Evolutionary conservation across 2,113 vertebrate species (phyloP), one percentile per base, ranked within the genome.

Genomic region (Clarias magur): DNA sequence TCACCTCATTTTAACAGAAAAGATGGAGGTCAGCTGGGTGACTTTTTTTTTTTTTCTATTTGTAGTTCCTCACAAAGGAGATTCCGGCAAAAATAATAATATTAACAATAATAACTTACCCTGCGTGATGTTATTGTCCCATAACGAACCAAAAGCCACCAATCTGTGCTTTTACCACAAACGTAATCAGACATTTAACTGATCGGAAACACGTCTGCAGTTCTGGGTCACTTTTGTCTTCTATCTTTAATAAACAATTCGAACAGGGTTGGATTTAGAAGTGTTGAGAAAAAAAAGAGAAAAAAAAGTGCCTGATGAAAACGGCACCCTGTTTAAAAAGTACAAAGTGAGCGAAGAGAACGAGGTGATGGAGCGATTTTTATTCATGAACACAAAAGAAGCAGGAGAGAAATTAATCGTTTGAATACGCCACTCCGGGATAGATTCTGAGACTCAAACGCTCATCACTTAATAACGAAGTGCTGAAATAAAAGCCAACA

Each of bases 1-100:
- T 65, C 38, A 60, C 75, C 38, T 86, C 27, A 83, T 83, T 80
- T 83, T 70, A 72, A 57, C 72, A 72, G 38, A 42, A 53, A 82
- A 76, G 72, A 30, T 34, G n/a, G 85, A 76, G 73, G 59, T 82
- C 78, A 78, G 34, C 25, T 25, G 19, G 56, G 60, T 59, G 67
- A 81, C 53, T 70, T 23, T 38, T 38, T 38, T 38, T 38, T 38
- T 56, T 60, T 75, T 84, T 62, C 34, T 59, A 85, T 82, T 80
- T 54, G 78, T 63, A 68, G 60, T 2, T 56, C 6, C n/a, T 56
- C 86, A 38, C 42, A 25, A 25, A 25, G 11, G 67, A 85, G 25
- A 76, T 80, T 80, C 75, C 3, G 4, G 2, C 23, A 16, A 4
- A 23, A 16, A 75, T 68, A 48, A 42, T 48, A 48, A 48, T 48